Conservation (phyloP, 2,113 vertebrate genomes). For the Corydoras sp. region DNA sequence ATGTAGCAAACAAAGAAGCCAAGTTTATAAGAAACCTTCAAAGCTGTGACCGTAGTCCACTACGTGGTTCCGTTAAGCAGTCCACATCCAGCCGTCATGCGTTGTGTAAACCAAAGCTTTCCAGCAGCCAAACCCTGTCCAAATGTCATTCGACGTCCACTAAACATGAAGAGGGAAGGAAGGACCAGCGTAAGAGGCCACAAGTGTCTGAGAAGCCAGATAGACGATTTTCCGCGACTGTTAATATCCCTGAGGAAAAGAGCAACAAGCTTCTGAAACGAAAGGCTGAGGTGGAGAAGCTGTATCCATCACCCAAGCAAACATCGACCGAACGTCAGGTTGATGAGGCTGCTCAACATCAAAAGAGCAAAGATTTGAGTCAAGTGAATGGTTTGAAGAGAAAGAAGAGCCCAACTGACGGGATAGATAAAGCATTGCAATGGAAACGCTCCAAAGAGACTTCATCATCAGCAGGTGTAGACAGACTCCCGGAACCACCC, state of each 20-base stretch:
- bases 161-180: neutral
- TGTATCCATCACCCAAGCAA: conserved; percentile 7
- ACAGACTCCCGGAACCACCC: too few relatives aligned
- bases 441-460: neutral
- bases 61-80: neutral
- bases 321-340: conserved; percentile 25
- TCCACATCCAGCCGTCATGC: neutral
- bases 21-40: neutral
- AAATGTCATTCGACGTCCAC: neutral
- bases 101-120: neutral
- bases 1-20: neutral
- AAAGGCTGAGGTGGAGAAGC: conserved; percentile 10
- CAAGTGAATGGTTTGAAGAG: conserved; percentile 1
- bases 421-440: neutral
- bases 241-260: neutral
- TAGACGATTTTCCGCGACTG: neutral
- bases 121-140: neutral
- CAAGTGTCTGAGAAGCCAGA: neutral
- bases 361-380: conserved; percentile 4
- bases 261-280: conserved; percentile 17
- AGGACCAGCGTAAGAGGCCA: neutral
- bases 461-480: too few relatives aligned
- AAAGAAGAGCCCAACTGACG: neutral
- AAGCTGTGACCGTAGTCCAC: neutral
- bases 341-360: neutral